Base-by-base conservation (phyloP, 2,797 vertebrate genomes). In the Natrix natrix region DNA sequence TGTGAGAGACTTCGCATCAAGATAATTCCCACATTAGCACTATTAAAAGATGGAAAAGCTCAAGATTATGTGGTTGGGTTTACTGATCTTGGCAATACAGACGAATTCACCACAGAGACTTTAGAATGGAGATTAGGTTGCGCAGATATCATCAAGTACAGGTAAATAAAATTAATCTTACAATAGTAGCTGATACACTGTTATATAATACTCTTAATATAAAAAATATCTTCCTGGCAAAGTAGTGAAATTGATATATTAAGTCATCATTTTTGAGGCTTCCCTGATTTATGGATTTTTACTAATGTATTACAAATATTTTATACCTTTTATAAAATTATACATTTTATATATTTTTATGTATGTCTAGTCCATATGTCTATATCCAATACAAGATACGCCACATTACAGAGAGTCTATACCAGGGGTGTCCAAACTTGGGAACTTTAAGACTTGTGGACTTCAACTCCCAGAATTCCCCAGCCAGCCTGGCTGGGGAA, bases 61-160 rank as follows among this genome's bases (percentile, higher is more conserved):
- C 98, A 99, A 95, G 99, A 99, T 98, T 99, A 99, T 16, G 90
- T 99, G 37, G 98, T 99, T 61, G 99, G 99, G 87, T 99, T 99
- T 96, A 95, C 98, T 88, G 99, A 99, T 96, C 97, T 99, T 0
- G 99, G 99, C 57, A 99, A 99, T 97, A 99, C 99, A 5, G 99
- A 99, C 43, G 99, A 99, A 92, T 99, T 99, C 95, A 92, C 98
- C 86, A 99, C 99, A 91, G 99, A 99, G 96, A 98, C 98, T 94
- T 98, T 99, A 52, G 99, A 99, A 91, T 99, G 99, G 99, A 98
- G 99, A 95, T 97, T 99, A 91, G 99, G 99, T 93, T 99, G 99
- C 95, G 98, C 98, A 57, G 97, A 97, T 0, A 95, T 99, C 83
- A 98, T 99, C 91, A 99, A 98, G 96, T 99, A 99, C 98, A 99